A percentile compares a stretch with the other conserved stretches of the same genome.
These are phyloP conservation scores for Carapus acus DNA, from an alignment of 2,797 vertebrate genomes.

Conservation along the genomic window DNA sequence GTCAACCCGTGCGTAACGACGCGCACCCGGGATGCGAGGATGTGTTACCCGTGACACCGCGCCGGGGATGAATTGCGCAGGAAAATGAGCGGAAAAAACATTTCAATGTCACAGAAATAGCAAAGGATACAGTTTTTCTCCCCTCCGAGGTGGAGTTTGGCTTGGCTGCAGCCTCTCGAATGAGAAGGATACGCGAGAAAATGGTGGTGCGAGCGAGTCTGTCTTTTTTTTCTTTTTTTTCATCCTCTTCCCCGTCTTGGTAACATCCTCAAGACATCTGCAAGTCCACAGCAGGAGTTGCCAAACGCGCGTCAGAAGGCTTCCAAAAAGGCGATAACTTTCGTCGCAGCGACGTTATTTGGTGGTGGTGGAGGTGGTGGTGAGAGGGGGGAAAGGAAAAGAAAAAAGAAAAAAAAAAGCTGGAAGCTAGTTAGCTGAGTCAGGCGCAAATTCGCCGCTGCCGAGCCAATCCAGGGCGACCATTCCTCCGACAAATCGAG, in stretches of 20 bases:
- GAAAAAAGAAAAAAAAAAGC: too few relatives aligned
- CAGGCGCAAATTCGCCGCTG: constrained; percentile 17
- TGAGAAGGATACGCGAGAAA: constrained; percentile 12
- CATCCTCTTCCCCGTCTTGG: constrained; percentile 15
- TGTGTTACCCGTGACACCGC: too few relatives aligned
- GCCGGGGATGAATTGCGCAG: constrained; percentile 27
- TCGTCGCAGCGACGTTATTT: constrained; percentile 11
- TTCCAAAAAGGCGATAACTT: constrained; percentile 2
- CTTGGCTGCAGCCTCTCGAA: constrained; percentile 39
- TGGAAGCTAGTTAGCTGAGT: constrained; percentile 26
- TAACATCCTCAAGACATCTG: constrained; percentile 22
- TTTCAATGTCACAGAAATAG: constrained; percentile 26
- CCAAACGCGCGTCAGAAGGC: too few relatives aligned
- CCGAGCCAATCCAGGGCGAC: constrained; percentile 43
- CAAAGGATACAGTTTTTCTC: constrained; percentile 59
- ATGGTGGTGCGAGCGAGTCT: constrained; percentile 28
- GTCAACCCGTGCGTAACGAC: constrained; percentile 10
- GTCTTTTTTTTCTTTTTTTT: too few relatives aligned
- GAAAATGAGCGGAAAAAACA: constrained; percentile 19
- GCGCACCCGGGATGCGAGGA: constrained; percentile 42
- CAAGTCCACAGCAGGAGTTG: too few relatives aligned
- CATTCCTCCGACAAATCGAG: constrained; percentile 32
- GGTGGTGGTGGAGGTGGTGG: too few relatives aligned
- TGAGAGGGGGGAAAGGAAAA: too few relatives aligned
- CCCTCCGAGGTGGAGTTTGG: constrained; percentile 25